Percentiles rank a stretch among this genome's conserved stretches.
Evolutionary conservation across 2,797 vertebrate genomes (phyloP).

Genomic region (Salmo trutta): DNA sequence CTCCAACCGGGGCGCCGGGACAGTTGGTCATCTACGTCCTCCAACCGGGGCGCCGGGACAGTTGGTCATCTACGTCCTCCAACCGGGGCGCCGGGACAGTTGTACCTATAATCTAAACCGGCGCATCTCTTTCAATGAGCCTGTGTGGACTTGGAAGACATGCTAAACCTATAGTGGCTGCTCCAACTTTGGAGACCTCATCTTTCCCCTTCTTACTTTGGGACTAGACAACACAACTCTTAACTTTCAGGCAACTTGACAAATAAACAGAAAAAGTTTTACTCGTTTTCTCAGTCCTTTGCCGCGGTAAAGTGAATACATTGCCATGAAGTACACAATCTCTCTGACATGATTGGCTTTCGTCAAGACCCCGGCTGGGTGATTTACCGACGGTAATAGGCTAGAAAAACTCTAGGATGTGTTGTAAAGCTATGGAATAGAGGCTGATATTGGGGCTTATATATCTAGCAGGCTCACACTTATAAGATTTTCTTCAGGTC

Average conservation of each 20-base stretch:
- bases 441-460: constrained; percentile 61
- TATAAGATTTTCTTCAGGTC: constrained; percentile 46
- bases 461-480: constrained; percentile 47
- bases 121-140: too few species aligned
- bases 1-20: too few species aligned
- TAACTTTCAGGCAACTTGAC: neutral
- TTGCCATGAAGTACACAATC: neutral
- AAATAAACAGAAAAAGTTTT: neutral
- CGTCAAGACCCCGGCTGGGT: constrained; percentile 42
- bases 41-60: too few species aligned
- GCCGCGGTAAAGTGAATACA: neutral
- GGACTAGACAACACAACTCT: neutral
- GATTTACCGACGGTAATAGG: constrained; percentile 58
- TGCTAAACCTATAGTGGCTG: neutral
- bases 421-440: constrained; percentile 56
- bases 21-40: too few species aligned
- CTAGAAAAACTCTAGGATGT: constrained; percentile 47
- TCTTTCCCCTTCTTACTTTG: neutral
- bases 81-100: too few species aligned
- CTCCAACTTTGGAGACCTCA: neutral
- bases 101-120: too few species aligned
- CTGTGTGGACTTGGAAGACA: neutral
- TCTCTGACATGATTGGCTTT: constrained; percentile 43
- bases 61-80: too few species aligned
- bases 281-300: neutral